These are phyloP conservation scores for Sebastes iracundus DNA, from an alignment of 2,797 vertebrate genomes.

Conservation along the genomic window DNA sequence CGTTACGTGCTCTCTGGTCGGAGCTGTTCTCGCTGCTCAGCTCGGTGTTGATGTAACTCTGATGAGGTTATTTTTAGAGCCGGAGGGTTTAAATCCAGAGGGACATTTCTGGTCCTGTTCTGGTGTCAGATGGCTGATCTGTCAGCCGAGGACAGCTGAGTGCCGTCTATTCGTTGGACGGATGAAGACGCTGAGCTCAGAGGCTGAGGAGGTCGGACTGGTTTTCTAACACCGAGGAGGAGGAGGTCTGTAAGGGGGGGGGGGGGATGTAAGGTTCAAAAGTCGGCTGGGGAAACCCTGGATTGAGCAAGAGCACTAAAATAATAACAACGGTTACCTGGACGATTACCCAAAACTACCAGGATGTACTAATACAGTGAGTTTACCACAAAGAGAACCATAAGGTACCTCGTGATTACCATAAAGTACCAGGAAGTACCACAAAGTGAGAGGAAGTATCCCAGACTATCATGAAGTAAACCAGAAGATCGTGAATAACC, in stretches of 20 bases:
- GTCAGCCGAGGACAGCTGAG: constrained; percentile 56
- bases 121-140: constrained; percentile 50
- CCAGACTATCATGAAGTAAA: background rate
- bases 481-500: background rate
- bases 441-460: background rate
- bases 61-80: constrained; percentile 56
- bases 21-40: too few species aligned
- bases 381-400: background rate
- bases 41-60: background rate
- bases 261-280: background rate
- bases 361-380: background rate
- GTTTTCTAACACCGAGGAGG: background rate
- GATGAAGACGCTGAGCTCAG: background rate
- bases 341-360: background rate
- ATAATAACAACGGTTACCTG: background rate
- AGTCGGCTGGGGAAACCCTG: background rate
- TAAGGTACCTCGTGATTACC: background rate
- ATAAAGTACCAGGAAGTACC: background rate
- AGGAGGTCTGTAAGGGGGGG: background rate
- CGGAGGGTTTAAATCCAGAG: constrained; percentile 24
- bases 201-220: background rate
- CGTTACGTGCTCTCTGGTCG: background rate
- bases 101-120: constrained; percentile 32
- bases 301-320: background rate
- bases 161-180: background rate